Evolutionary conservation across 2,888 invertebrate genomes (phyloP).

Genomic region (Galeruca laticollis): DNA sequence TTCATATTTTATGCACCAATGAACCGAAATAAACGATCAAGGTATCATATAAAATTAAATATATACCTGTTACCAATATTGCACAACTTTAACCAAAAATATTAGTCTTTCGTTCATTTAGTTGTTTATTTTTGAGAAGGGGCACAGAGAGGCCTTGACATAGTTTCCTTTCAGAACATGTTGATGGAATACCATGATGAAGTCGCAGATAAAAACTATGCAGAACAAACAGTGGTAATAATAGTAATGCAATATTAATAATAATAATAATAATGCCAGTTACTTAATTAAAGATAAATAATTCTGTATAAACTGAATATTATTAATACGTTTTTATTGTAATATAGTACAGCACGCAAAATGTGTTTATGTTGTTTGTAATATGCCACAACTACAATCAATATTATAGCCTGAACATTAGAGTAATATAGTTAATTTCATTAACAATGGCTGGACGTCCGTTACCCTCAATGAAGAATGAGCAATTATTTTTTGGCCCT

Average conservation of each 20-base stretch:
- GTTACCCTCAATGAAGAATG: too few relatives aligned
- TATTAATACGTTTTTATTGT: constrained; percentile 6
- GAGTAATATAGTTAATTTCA: too few relatives aligned
- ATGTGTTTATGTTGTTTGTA: too few relatives aligned
- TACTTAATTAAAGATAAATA: constrained; percentile 24
- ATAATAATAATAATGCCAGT: constrained; percentile 33
- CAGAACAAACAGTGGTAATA: constrained; percentile 45
- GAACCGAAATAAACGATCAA: constrained; percentile 28
- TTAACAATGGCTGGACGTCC: too few relatives aligned
- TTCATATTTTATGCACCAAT: constrained; percentile 17
- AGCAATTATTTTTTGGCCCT: too few relatives aligned
- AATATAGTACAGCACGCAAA: background rate
- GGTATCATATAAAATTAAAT: constrained; percentile 32
- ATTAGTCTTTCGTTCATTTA: constrained; percentile 30
- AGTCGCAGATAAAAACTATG: constrained; percentile 45
- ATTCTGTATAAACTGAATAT: constrained; percentile 23
- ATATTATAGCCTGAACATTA: too few relatives aligned
- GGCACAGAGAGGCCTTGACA: constrained; percentile 48
- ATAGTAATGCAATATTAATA: constrained; percentile 31
- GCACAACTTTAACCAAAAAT: constrained; percentile 49
- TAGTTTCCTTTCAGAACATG: constrained; percentile 46
- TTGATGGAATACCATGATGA: constrained; percentile 48
- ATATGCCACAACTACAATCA: too few relatives aligned
- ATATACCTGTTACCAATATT: constrained; percentile 46
- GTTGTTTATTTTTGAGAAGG: constrained; percentile 14